Percentiles rank a stretch among this genome's conserved stretches.
Conservation (phyloP, 2,797 vertebrate genomes). For the Kryptolebias ocellatus region DNA sequence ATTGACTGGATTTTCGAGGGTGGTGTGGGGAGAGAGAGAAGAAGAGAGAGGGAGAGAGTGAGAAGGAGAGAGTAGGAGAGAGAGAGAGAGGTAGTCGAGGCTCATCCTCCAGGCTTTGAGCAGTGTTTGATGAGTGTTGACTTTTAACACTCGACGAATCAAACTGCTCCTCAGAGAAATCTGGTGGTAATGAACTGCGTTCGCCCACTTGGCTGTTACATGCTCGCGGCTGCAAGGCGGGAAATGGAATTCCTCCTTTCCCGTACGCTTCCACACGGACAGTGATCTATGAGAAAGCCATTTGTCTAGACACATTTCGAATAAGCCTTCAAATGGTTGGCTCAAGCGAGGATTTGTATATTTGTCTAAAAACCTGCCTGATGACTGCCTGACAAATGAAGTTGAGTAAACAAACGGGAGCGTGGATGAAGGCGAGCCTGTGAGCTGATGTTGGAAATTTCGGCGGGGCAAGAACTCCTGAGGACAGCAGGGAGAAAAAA, state of each 20-base stretch:
- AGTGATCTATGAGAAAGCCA: slow-evolving; percentile 43
- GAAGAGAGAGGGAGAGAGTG: slow-evolving; percentile 45
- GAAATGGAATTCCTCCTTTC: slow-evolving; percentile 19
- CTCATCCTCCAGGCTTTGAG: slow-evolving; percentile 50
- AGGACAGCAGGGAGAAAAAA: slow-evolving; percentile 13
- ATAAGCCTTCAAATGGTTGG: slow-evolving; percentile 39
- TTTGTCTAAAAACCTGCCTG: slow-evolving; percentile 58
- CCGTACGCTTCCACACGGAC: slow-evolving; percentile 12
- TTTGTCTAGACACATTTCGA: slow-evolving; percentile 61
- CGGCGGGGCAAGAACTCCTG: slow-evolving; percentile 15
- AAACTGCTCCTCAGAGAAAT: slow-evolving; percentile 55
- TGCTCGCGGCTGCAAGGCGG: slow-evolving; percentile 2
- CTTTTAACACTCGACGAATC: slow-evolving; percentile 61
- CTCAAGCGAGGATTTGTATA: slow-evolving; percentile 57
- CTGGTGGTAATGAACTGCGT: slow-evolving; percentile 45
- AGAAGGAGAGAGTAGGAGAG: slow-evolving; percentile 30
- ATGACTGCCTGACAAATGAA: slow-evolving; percentile 58
- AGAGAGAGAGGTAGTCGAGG: slow-evolving; percentile 28
- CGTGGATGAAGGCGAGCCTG: slow-evolving; percentile 22
- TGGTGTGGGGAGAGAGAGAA: slow-evolving; percentile 45
- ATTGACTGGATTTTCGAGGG: slow-evolving; percentile 63
- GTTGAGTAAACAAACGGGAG: slow-evolving; percentile 54
- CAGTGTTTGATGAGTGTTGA: slow-evolving; percentile 67
- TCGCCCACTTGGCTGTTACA: slow-evolving; percentile 44
- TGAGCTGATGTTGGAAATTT: slow-evolving; percentile 32